Conservation (phyloP, 2,888 invertebrate genomes). For the Atrina japonica region DNA sequence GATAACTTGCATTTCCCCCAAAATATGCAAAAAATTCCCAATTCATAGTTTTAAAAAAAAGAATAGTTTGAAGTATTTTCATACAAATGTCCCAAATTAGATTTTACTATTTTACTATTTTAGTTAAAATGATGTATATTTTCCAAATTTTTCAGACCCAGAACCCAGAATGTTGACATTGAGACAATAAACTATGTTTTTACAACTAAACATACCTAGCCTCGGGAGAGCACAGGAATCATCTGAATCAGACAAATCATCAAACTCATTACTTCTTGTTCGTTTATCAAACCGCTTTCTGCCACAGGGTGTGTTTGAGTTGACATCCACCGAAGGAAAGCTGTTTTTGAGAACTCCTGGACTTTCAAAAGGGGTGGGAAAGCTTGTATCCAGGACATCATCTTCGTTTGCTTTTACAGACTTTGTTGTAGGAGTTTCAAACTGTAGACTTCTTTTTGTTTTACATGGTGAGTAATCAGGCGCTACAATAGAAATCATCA, state of each 20-base stretch:
- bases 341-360: constrained; percentile 20
- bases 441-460: constrained; percentile 62
- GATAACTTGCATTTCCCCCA: no score
- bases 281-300: constrained; percentile 47
- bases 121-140: no score
- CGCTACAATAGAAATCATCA: constrained; percentile 34
- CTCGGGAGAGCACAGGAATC: neutral
- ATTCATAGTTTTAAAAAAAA: no score
- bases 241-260: constrained; percentile 30
- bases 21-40: no score
- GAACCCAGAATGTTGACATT: no score
- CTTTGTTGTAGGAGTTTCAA: constrained; percentile 62
- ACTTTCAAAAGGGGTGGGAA: constrained; percentile 42
- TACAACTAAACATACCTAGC: constrained; percentile 7
- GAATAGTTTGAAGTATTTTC: no score
- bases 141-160: no score
- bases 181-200: no score
- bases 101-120: no score
- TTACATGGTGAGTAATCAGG: constrained; percentile 53
- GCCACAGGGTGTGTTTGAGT: constrained; percentile 25
- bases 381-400: constrained; percentile 13
- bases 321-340: constrained; percentile 24
- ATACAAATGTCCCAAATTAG: no score
- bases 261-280: constrained; percentile 36
- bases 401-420: neutral